Evolutionary conservation across 64 coral and sea anemone genomes (phyloP), one percentile per base, ranked within the genome.

Genomic region (Montipora efflorescens): DNA sequence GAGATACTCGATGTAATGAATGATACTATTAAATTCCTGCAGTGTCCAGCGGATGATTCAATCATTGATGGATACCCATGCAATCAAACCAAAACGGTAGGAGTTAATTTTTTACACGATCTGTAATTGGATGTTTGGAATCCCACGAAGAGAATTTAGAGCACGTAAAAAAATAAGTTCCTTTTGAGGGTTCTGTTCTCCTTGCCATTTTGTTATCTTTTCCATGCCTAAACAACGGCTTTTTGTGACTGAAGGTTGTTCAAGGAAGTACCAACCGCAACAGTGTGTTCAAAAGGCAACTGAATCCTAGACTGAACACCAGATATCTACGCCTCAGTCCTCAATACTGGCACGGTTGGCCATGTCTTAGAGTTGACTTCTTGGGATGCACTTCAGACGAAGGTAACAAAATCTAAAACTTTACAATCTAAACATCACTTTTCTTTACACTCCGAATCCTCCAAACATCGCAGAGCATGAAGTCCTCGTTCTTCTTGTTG

Each of bases 291-390:
- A 69, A 11, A 8, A 89, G 78, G n/a, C 12, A 5, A 13, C 74
- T 97, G 19, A 94, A 53, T 22, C 95, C 93, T 16, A 72, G 84
- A 7, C 77, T 92, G 19, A 74, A 83, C 25, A 83, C 95, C 28
- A 89, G 93, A 11, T 97, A 84, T 84, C 22, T 97, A 21, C 90
- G 88, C 49, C 91, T 97, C 13, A 94, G 83, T 75, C 95, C 95
- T 45, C 92, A 95, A 23, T 94, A 92, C 78, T 97, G 95, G 95
- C 46, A 88, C 9, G 89, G 79, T 1, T 79, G 93, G 89, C 79
- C 82, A 13, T 97, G 96, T 62, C 36, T 97, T 21, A 87, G 90
- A 92, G 67, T 86, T 0, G 96, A 97, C 59, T 85, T 97, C 12
- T 75, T 87, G 62, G 95, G 95, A 11, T 97, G 95, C 20, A 84